phyloP scores from a whole-genome alignment of 2,113 vertebrate species.

The Tylochromis polylepis region DNA sequence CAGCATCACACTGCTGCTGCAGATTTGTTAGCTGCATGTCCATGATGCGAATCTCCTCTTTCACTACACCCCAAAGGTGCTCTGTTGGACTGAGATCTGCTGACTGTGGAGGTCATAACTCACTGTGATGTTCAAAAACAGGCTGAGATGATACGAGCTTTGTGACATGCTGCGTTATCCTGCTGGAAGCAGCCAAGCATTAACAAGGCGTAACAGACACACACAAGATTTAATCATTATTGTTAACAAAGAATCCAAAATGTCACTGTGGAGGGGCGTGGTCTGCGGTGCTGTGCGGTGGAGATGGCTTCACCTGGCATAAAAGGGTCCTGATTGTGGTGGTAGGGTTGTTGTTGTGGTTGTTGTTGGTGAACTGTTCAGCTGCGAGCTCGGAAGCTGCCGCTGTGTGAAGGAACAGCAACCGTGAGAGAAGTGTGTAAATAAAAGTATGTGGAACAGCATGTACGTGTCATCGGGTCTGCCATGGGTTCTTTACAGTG shows the following conservation, averaged over 20 bases:
- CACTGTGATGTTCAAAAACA: background rate
- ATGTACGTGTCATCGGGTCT: no score
- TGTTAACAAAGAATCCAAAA: background rate
- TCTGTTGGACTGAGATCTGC: background rate
- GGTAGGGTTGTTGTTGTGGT: no score
- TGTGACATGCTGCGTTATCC: background rate
- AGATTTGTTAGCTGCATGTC: background rate
- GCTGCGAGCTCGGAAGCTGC: no score
- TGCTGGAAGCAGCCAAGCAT: background rate
- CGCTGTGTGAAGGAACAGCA: no score
- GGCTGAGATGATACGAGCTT: background rate
- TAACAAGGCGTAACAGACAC: background rate
- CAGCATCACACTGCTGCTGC: background rate
- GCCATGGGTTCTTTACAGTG: no score
- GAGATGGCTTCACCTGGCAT: no score
- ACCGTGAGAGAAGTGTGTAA: no score
- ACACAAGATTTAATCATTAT: background rate
- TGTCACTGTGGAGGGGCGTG: no score
- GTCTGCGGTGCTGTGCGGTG: no score
- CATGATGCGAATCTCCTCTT: background rate
- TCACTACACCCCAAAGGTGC: background rate
- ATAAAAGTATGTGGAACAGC: no score
- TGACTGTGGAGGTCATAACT: background rate
- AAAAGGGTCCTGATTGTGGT: no score
- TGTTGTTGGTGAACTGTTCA: no score